A percentile compares a stretch with the other conserved stretches of the same genome.
phyloP scores from a whole-genome alignment of 1,140 invertebrate genomes.

The Brachionus manjavacas region DNA sequence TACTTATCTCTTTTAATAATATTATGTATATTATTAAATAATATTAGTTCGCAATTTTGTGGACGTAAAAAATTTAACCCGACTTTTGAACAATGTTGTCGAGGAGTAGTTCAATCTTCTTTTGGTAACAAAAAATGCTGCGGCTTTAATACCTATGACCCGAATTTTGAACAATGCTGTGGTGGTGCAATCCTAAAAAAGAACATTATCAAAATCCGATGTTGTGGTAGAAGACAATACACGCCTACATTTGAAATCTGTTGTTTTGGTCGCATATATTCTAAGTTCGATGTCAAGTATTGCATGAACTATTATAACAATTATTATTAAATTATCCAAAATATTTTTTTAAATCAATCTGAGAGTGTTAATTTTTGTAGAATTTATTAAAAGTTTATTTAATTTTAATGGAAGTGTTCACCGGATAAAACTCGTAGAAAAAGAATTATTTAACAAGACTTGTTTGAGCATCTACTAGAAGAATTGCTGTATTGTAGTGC shows the following conservation, averaged over 20 bases:
- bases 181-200: not conserved
- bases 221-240: not conserved
- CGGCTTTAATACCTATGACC: not conserved
- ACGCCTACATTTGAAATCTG: not conserved
- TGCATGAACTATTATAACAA: not conserved
- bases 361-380: not conserved
- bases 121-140: not conserved
- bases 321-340: too few relatives aligned
- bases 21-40: not conserved
- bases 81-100: not conserved
- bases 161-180: not conserved
- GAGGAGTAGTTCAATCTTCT: not conserved
- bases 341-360: not conserved
- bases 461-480: not conserved
- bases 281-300: not conserved
- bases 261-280: not conserved
- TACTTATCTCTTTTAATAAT: not conserved
- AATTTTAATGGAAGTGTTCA: conserved; percentile 3
- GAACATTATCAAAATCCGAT: not conserved
- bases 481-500: conserved; percentile 26
- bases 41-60: not conserved
- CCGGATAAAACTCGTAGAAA: not conserved
- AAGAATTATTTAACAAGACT: not conserved
- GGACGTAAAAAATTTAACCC: not conserved
- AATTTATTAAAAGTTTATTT: not conserved